Base-by-base conservation (phyloP, 2,797 vertebrate species). In the Saxicola maurus region DNA sequence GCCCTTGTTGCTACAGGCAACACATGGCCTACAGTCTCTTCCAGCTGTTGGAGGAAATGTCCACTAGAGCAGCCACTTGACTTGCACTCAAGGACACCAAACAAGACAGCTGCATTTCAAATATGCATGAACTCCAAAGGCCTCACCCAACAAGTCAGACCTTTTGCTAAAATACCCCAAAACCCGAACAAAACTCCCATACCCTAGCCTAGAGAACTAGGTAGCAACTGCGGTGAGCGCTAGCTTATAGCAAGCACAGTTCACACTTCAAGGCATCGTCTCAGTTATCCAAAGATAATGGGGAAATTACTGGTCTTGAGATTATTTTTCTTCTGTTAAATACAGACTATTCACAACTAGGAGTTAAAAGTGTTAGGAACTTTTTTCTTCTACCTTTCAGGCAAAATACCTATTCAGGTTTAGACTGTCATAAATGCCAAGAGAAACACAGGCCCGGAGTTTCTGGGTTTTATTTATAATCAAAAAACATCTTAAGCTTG, bases 291-390 rank as follows among this genome's bases (percentile, higher is more conserved):
- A 62, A n/a, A 53, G 37, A 13, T 31, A 87, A 45, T 16, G 15
- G 6, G 5, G 37, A 77, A 85, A 64, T 45, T 9, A 56, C 1
- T 0, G 0, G 31, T 20, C 13, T 8, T 43, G 7, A 51, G 8
- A 15, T 23, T 15, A 42, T 42, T 31, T 16, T 16, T 4, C 9
- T 40, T 11, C 40, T 15, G 6, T 49, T 66, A 68, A 52, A 68
- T 19, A 52, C 13, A 61, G 60, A 51, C 21, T 19, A 14, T 21
- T 62, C 57, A 55, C 13, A 71, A 51, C 38, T 35, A n/a, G 11
- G 5, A 74, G 20, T 27, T 65, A 9, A 66, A 59, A 13, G 3
- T 19, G 8, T 17, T 48, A 15, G 11, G 23, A 42, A 53, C 9
- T 20, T 60, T 35, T n/a, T 86, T 48, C 37, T 68, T 87, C n/a